Evolutionary conservation across 2,797 vertebrate genomes (phyloP).

Genomic region (Hoplostethus atlanticus): DNA sequence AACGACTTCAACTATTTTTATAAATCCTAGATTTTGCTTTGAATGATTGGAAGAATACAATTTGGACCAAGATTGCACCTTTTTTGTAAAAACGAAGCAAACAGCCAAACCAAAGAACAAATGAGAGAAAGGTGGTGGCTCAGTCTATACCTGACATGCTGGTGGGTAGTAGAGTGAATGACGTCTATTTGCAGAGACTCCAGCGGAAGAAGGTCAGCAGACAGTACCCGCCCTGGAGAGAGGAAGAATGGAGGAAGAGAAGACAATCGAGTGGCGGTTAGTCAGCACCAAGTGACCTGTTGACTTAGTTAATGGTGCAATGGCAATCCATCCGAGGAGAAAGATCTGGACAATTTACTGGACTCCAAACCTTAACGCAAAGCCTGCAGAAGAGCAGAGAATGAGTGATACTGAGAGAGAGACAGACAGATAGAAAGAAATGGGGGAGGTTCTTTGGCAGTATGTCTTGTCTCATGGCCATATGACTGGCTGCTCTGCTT

Average conservation of each 20-base stretch:
- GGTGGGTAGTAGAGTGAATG: constrained; percentile 36
- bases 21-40: too few species aligned
- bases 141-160: constrained; percentile 82
- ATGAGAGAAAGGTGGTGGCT: background rate
- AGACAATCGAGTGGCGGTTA: background rate
- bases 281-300: background rate
- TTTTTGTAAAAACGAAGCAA: background rate
- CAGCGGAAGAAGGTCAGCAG: constrained; percentile 53
- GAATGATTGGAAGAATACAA: too few species aligned
- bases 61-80: background rate
- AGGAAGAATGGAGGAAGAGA: constrained; percentile 25
- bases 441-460: background rate
- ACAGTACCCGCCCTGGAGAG: constrained; percentile 30
- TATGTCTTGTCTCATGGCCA: constrained; percentile 26
- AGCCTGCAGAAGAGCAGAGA: background rate
- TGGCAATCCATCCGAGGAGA: background rate
- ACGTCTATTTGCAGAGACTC: constrained; percentile 39
- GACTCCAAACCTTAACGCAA: too few species aligned
- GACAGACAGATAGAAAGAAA: background rate
- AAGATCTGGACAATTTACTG: background rate
- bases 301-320: background rate
- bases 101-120: background rate
- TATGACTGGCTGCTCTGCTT: constrained; percentile 38
- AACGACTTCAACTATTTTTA: too few species aligned
- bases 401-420: background rate